Base-by-base conservation (phyloP, 2,888 invertebrate species). In the Thereva nobilitata region DNA sequence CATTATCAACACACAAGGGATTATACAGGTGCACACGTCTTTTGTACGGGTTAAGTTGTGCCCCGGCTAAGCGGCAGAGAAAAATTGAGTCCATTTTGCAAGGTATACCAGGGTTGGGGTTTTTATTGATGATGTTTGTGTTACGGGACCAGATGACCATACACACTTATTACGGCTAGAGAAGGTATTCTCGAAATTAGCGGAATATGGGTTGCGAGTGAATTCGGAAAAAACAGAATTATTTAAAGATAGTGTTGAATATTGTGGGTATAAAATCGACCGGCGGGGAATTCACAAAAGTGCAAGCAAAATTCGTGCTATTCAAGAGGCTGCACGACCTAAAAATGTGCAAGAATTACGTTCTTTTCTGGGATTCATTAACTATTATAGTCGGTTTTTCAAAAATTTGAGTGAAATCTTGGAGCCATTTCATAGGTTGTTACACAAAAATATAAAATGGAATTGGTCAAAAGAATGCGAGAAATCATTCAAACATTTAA, bases 401-500 rank as follows among this genome's bases (percentile, higher is more conserved):
- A 69, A 67, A 23, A 70, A 72, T 41, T 35, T 71, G 5, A 68
- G 71, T 6, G 37, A 69, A 4, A 45, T 69, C 1, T 68, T 69
- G 6, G 59, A 55, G 12, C 55, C 69, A 0, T n/a, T 74, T 10
- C 40, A 70, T 35, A 47, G 65, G 4, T 65, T 74, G 10, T 23
- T 73, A 38, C 52, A 68, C 35, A 71, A 71, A 44, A 54, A 71
- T 10, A 23, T 5, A 4, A 9, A 9, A 23, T 74, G 67, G 67
- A 5, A 34, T 8, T 74, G 73, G 73, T 23, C 66, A 38, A 42
- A 35, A 10, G 42, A 44, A 7, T 71, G 72, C 50, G 42, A 69
- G 37, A 9, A 65, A 49, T 70, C 64, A 41, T 73, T 73, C 55
- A 8, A 63, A n/a, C 49, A 54, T 8, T 41, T 72, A 5, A 74